Evolutionary conservation across 2,888 invertebrate genomes (phyloP), one percentile per base, ranked within the genome.

Genomic region (Lomographa bimaculata): DNA sequence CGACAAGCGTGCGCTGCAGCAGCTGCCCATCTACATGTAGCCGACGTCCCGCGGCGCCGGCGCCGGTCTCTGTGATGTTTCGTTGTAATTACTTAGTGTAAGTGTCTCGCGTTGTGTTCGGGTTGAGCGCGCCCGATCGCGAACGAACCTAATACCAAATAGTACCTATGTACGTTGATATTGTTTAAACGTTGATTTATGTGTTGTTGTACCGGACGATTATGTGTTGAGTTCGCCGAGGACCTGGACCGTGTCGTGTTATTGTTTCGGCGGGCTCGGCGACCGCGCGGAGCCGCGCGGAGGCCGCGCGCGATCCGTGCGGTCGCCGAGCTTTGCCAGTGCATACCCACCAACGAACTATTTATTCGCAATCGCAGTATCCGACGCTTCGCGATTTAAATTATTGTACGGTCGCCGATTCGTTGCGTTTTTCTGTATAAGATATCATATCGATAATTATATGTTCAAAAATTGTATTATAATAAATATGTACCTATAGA

Each of bases 391-490:
- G 71, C 75, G 66, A 74, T 72, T 44, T 78, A 64, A 77, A 71
- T 81, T 80, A 78, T 75, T 82, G 81, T 84, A 78, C 79, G 79
- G 78, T 79, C 79, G 82, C 79, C 68, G 71, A 79, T 83, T 78
- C 82, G 81, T 85, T 86, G 86, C 85, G 83, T 82, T 71, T 78
- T 81, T 82, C 80, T 86, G 82, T 87, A 76, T 85, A 80, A 81
- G 76, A 79, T 84, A 79, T 85, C 87, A 87, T 87, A 86, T 87
- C 87, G 87, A 84, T 86, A 83, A 84, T 77, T 85, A 83, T 86
- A 87, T 86, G 87, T 86, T 87, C 86, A 82, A 85, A 83, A 83
- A 75, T 32, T 87, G 86, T 87, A 86, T 84, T 81, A 85, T 84
- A 84, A 75, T 81, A 71, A 79, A 53, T 79, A 82, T 85, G 83